Conservation (phyloP, 1,140 invertebrate species). For the Bacillus rossius region DNA sequence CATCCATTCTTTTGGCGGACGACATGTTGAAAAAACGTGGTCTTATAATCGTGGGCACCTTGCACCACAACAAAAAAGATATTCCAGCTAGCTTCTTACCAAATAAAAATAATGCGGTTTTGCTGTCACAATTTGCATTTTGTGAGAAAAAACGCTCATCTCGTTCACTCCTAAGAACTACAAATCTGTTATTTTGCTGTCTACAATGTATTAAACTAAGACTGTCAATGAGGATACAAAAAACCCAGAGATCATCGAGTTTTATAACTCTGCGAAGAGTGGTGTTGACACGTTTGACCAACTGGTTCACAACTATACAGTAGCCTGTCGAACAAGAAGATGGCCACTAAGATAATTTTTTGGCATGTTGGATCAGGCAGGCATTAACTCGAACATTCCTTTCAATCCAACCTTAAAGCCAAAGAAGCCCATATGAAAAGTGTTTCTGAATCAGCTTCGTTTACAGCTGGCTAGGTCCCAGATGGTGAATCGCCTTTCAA, state of each 20-base stretch:
- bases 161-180: slow-evolving; percentile 27
- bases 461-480: no score
- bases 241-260: slow-evolving; percentile 29
- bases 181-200: slow-evolving; percentile 26
- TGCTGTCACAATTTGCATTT: slow-evolving; percentile 5
- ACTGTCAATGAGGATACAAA: slow-evolving; percentile 17
- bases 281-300: slow-evolving; percentile 10
- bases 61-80: slow-evolving; percentile 31
- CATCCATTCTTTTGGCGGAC: slow-evolving; percentile 29
- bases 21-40: slow-evolving; percentile 26
- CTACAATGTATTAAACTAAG: slow-evolving; percentile 24
- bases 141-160: slow-evolving; percentile 17
- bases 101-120: no score
- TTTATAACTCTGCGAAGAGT: slow-evolving; percentile 29
- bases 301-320: no score
- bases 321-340: no score
- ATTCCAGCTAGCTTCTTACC: slow-evolving; percentile 22
- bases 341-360: no score
- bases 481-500: no score
- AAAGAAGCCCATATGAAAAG: no score
- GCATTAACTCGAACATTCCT: no score
- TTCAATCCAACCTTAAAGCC: no score
- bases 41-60: slow-evolving; percentile 31
- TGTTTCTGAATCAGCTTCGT: no score
- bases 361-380: no score